phyloP scores from a whole-genome alignment of 2,113 vertebrate genomes.

The Hemicordylus capensis region DNA sequence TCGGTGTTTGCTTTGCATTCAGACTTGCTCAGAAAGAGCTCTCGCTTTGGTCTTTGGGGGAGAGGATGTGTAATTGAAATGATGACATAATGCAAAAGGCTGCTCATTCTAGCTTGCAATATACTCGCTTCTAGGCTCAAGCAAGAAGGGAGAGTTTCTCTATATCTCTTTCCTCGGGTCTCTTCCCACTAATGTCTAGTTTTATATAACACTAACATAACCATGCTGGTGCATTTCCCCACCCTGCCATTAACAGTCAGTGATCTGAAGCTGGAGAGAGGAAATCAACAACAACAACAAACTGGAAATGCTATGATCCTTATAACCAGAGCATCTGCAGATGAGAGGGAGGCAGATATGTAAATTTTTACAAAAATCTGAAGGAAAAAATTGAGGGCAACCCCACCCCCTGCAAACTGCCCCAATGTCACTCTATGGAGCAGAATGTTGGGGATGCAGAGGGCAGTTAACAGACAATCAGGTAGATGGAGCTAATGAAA shows the following conservation, averaged over 20 bases:
- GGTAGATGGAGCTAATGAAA: no score
- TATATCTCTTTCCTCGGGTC: no score
- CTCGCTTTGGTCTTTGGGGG: constrained; percentile 45
- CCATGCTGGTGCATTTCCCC: not conserved
- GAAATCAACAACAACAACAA: not conserved
- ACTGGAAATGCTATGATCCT: no score
- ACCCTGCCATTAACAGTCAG: not conserved
- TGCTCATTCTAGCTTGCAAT: not conserved
- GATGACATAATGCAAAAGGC: constrained; percentile 4
- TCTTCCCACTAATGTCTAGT: not conserved
- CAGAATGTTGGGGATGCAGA: no score
- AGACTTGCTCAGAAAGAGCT: constrained; percentile 44
- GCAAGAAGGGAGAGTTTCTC: not conserved
- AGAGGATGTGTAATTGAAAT: constrained; percentile 35
- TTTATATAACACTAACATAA: not conserved
- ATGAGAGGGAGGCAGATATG: no score
- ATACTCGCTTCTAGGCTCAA: not conserved
- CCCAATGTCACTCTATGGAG: no score
- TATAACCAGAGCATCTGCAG: no score
- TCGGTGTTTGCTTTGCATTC: constrained; percentile 58
- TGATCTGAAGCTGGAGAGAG: not conserved
- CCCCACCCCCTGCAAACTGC: no score
- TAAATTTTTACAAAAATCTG: no score
- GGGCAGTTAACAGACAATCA: no score
- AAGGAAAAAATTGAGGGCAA: no score